Percentiles rank a stretch among this genome's conserved stretches.
These are phyloP conservation scores for Rhodinocichla rosea DNA, from an alignment of 2,113 vertebrate species.

Conservation along the genomic window DNA sequence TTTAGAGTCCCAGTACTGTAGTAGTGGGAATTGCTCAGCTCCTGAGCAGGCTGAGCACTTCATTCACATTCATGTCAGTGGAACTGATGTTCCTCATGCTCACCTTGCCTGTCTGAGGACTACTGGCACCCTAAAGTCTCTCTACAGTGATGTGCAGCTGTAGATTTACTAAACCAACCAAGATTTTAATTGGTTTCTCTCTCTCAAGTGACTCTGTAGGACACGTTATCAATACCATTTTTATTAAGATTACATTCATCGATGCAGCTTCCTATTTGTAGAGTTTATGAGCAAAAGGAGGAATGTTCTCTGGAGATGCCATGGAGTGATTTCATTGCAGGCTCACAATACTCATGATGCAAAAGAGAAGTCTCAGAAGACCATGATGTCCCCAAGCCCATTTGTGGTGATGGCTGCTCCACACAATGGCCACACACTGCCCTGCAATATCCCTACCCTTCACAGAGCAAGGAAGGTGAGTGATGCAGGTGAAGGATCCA, in stretches of 20 bases:
- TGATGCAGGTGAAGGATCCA: background rate
- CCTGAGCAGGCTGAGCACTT: background rate
- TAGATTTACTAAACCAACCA: background rate
- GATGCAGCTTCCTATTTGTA: background rate
- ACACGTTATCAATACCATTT: background rate
- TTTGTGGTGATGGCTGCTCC: background rate
- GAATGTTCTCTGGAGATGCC: background rate
- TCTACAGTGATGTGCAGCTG: background rate
- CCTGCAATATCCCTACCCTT: background rate
- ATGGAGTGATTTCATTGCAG: background rate
- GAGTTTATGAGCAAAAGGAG: background rate
- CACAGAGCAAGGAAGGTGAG: background rate
- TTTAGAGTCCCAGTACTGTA: background rate
- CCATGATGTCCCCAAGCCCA: background rate
- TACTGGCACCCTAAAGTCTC: background rate
- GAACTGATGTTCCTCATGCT: background rate
- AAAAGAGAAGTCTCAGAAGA: background rate
- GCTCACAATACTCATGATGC: background rate
- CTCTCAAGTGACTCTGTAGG: background rate
- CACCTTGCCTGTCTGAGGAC: background rate
- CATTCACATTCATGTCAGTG: background rate
- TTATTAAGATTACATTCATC: background rate
- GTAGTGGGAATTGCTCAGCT: background rate
- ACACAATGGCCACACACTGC: background rate
- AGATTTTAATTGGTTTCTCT: background rate